A percentile compares a stretch with the other conserved stretches of the same genome.
Conservation (phyloP, 2,797 vertebrate species). For the Cuniculus paca region DNA sequence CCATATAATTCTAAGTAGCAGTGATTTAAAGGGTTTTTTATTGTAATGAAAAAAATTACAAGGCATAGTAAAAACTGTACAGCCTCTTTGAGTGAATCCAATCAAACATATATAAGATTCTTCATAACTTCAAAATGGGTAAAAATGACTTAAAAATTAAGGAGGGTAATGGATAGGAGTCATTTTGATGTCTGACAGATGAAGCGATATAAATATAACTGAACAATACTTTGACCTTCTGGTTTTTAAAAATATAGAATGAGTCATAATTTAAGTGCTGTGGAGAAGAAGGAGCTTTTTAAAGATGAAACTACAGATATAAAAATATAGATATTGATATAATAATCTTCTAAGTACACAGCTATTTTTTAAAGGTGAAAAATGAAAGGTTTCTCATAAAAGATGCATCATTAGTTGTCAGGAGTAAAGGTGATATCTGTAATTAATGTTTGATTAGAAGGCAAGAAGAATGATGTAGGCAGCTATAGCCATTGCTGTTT, state of each 20-base stretch:
- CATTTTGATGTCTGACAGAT: conserved; percentile 74
- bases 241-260: conserved; percentile 70
- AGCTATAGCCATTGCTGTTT: background rate
- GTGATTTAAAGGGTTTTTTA: conserved; percentile 88
- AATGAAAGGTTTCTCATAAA: conserved; percentile 55
- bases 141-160: conserved; percentile 83
- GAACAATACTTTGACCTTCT: conserved; percentile 75
- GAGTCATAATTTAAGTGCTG: conserved; percentile 59
- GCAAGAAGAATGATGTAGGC: conserved; percentile 39
- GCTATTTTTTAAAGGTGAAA: conserved; percentile 59
- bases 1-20: conserved; percentile 86
- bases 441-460: conserved; percentile 33
- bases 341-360: conserved; percentile 52
- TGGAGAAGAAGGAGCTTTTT: background rate
- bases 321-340: conserved; percentile 53
- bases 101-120: conserved; percentile 74
- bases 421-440: background rate
- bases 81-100: conserved; percentile 81
- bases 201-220: conserved; percentile 61
- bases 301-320: conserved; percentile 28
- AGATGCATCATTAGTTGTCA: background rate
- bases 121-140: conserved; percentile 75
- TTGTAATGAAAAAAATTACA: conserved; percentile 87
- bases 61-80: conserved; percentile 84
- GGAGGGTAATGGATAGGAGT: conserved; percentile 77